Base-by-base conservation (phyloP, 2,113 vertebrate genomes). In the Dicentrarchus labrax region DNA sequence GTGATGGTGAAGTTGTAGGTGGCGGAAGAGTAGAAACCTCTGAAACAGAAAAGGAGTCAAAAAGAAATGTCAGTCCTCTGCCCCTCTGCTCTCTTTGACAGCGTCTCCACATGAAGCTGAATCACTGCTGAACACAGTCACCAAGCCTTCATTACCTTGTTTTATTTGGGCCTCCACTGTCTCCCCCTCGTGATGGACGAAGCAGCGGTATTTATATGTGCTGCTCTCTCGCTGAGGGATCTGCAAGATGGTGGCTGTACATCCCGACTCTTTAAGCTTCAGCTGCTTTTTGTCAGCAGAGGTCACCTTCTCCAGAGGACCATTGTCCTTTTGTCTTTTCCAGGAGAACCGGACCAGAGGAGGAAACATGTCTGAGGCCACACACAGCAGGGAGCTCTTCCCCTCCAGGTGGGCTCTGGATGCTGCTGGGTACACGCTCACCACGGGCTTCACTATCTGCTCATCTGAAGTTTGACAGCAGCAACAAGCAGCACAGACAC, bases 281-380 rank as follows among this genome's bases (percentile, higher is more conserved):
- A 82, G 65, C 74, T 82, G 66, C 39, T 79, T 70, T 24, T 2
- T 48, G 0, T 12, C 22, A 60, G 15, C 74, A 48, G 36, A 5
- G 12, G 1, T 0, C 36, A n/a, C 21, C 4, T 53, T 22, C 76
- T 82, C 66, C 66, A 10, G 22, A n/a, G 8, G 0, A 17, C 74
- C 38, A 9, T 36, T 2, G n/a, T 78, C 13, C 78, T 17, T 53
- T 6, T 21, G 60, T 39, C 62, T 82, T 22, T 19, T 84, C 87
- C 81, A 89, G 84, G 73, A 81, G 77, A 89, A 78, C 6, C 15
- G 41, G 72, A 84, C 86, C 77, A 45, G 17, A 81, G 86, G 77
- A 84, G 86, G 86, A 80, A 36, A 45, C 86, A 84, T 87, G 69
- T 0, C 16, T 39, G 81, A 77, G 61, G 86, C 86, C 77, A 80